Conservation (phyloP, 2,113 vertebrate genomes). For the Seriola quinqueradiata region DNA sequence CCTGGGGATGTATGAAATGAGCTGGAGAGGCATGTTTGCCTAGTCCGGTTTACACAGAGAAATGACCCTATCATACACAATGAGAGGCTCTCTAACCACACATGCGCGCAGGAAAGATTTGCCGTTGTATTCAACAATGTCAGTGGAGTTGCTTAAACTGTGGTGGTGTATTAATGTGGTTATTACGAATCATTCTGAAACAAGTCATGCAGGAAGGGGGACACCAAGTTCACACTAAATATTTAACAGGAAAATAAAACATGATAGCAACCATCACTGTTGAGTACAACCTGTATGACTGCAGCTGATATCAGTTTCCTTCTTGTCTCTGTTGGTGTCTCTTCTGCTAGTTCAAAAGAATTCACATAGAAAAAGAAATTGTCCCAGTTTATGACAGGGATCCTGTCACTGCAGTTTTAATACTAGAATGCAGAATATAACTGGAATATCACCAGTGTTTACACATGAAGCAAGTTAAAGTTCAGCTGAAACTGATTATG, state of each 20-base stretch:
- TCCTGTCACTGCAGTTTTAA: background rate
- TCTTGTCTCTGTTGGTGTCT: background rate
- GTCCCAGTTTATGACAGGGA: background rate
- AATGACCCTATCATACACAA: slow-evolving; percentile 66
- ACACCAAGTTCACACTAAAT: slow-evolving; percentile 12
- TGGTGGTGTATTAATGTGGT: slow-evolving; percentile 2
- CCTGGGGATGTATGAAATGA: slow-evolving; percentile 69
- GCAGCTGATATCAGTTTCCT: background rate
- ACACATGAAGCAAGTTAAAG: background rate
- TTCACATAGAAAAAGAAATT: background rate
- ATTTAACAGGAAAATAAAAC: slow-evolving; percentile 17
- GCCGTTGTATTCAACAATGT: background rate
- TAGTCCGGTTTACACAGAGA: slow-evolving; percentile 68
- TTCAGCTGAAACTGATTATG: background rate
- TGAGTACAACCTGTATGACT: background rate
- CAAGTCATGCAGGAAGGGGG: slow-evolving; percentile 5
- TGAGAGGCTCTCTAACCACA: background rate
- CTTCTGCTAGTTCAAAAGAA: slow-evolving; percentile 15
- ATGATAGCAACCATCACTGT: background rate
- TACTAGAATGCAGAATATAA: background rate
- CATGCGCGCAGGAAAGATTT: slow-evolving; percentile 3
- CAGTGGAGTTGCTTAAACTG: background rate
- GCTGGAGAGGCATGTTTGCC: slow-evolving; percentile 65
- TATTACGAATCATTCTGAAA: slow-evolving; percentile 9
- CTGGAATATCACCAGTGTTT: background rate